Evolutionary conservation across 2,797 vertebrate genomes (phyloP).

Genomic region (Coregonus ussuriensis): DNA sequence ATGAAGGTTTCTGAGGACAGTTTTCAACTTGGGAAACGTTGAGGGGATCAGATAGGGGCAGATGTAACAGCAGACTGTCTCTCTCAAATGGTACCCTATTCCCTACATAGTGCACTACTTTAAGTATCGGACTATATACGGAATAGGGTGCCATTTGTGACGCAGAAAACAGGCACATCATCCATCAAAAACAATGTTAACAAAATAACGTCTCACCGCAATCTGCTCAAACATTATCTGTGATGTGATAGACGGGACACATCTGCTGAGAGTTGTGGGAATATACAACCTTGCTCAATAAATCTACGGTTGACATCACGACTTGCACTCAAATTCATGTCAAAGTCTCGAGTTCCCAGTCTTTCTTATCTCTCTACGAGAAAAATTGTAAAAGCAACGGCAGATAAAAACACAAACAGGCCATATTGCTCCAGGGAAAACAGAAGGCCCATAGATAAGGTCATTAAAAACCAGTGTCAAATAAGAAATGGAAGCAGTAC

Average conservation of each 20-base stretch:
- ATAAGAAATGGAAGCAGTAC: neutral
- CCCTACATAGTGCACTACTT: slow-evolving; percentile 37
- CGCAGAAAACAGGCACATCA: neutral
- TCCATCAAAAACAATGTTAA: no score
- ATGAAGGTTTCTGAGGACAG: slow-evolving; percentile 18
- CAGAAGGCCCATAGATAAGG: neutral
- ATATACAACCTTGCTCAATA: slow-evolving; percentile 1
- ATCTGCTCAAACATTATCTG: slow-evolving; percentile 32
- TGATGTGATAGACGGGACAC: slow-evolving; percentile 14
- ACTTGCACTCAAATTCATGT: slow-evolving; percentile 15
- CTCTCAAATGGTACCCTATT: slow-evolving; percentile 29
- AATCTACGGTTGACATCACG: slow-evolving; percentile 5
- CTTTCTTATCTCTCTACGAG: slow-evolving; percentile 5
- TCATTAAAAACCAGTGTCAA: no score
- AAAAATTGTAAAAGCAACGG: neutral
- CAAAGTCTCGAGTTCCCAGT: slow-evolving; percentile 13
- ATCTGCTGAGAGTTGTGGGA: neutral
- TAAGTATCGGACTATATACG: slow-evolving; percentile 14
- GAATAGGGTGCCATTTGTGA: slow-evolving; percentile 1
- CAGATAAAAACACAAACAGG: neutral
- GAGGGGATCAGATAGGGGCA: slow-evolving; percentile 19
- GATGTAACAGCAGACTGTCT: slow-evolving; percentile 15
- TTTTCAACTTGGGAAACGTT: slow-evolving; percentile 18
- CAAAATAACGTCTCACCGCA: neutral
- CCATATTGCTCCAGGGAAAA: slow-evolving; percentile 25